Percentiles rank a stretch among this genome's conserved stretches.
These are phyloP conservation scores for Drosophila suboccidentalis DNA, from an alignment of 2,888 invertebrate species.

Conservation along the genomic window DNA sequence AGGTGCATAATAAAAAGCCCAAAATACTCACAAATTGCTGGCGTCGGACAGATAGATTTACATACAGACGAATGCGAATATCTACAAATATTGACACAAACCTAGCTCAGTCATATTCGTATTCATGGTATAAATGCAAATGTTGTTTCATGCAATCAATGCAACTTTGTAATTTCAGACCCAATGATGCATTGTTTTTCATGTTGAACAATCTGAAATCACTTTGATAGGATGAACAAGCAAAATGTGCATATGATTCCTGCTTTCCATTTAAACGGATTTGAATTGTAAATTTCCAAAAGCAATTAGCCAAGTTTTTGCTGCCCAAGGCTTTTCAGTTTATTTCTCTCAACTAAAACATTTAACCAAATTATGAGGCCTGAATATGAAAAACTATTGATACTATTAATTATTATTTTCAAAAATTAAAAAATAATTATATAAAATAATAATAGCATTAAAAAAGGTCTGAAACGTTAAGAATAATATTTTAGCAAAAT, in stretches of 20 bases:
- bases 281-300: slow-evolving; percentile 16
- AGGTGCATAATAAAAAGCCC: slow-evolving; percentile 59
- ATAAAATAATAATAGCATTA: too few species aligned
- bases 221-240: slow-evolving; percentile 21
- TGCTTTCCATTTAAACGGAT: slow-evolving; percentile 9
- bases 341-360: too few species aligned
- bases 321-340: not conserved
- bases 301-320: slow-evolving; percentile 24
- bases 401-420: not conserved
- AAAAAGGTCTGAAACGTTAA: too few species aligned
- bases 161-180: slow-evolving; percentile 65
- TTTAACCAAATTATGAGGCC: not conserved
- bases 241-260: not conserved
- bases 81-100: slow-evolving; percentile 12
- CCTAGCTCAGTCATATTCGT: slow-evolving; percentile 7
- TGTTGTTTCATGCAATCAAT: slow-evolving; percentile 25
- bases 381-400: not conserved
- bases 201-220: slow-evolving; percentile 34
- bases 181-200: slow-evolving; percentile 34
- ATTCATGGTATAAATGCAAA: slow-evolving; percentile 25
- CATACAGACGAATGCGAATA: slow-evolving; percentile 10
- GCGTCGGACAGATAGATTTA: slow-evolving; percentile 42
- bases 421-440: too few species aligned
- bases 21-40: slow-evolving; percentile 68
- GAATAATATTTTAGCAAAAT: too few species aligned